A percentile compares a stretch with the other conserved stretches of the same genome.
Evolutionary conservation across 2,113 vertebrate genomes (phyloP).

Genomic region (Hucho hucho): DNA sequence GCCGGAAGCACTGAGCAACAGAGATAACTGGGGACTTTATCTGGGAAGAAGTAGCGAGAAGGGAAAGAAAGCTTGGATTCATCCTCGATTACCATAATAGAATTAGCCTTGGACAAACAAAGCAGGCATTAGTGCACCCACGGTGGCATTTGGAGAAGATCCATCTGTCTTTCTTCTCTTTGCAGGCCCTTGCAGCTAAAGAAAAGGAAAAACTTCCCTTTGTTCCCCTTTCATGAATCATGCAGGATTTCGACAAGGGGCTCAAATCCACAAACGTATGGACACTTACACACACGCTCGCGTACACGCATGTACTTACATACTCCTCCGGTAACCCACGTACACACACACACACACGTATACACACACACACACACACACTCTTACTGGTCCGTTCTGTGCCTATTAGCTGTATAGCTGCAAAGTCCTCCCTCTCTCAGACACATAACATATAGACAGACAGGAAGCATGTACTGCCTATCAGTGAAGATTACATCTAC

Average conservation of each 20-base stretch:
- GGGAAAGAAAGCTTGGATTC: slow-evolving; percentile 47
- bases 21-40: slow-evolving; percentile 25
- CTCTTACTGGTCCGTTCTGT: not conserved
- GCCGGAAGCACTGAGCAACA: not conserved
- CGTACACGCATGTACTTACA: slow-evolving; percentile 20
- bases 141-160: slow-evolving; percentile 62
- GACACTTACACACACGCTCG: slow-evolving; percentile 18
- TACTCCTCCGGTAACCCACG: not conserved
- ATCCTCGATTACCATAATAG: slow-evolving; percentile 63
- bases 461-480: slow-evolving; percentile 49
- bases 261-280: slow-evolving; percentile 7
- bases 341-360: slow-evolving; percentile 11
- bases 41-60: slow-evolving; percentile 23
- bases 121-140: slow-evolving; percentile 60
- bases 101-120: slow-evolving; percentile 63
- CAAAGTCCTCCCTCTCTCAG: not conserved
- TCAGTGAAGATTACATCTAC: slow-evolving; percentile 57
- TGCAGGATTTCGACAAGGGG: slow-evolving; percentile 35
- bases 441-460: not conserved
- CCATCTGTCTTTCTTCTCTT: slow-evolving; percentile 57
- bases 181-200: slow-evolving; percentile 33
- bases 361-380: not conserved
- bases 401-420: not conserved
- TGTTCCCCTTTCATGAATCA: slow-evolving; percentile 44
- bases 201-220: slow-evolving; percentile 51